phyloP scores from a whole-genome alignment of 2,113 vertebrate species.

The Oreocharis arfaki region DNA sequence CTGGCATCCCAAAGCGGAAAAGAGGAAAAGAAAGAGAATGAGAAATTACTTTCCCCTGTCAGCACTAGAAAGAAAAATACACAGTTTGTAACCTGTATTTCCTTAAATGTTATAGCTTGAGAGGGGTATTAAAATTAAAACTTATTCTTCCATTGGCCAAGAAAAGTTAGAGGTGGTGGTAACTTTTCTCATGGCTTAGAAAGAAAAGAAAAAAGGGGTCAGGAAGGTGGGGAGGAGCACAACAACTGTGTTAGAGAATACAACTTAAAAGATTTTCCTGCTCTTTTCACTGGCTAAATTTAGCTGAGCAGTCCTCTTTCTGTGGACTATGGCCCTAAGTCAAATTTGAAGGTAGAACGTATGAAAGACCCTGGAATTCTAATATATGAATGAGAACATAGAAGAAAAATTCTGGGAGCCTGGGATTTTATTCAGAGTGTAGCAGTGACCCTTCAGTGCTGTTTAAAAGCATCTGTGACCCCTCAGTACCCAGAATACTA shows the following conservation, averaged over 20 bases:
- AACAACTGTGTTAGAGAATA: neutral
- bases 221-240: neutral
- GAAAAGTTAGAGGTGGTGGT: neutral
- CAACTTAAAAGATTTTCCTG: neutral
- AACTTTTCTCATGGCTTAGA: neutral
- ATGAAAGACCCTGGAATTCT: neutral
- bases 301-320: neutral
- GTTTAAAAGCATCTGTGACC: neutral
- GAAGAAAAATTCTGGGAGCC: neutral
- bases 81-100: neutral
- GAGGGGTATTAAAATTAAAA: neutral
- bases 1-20: slow-evolving; percentile 47
- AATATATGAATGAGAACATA: neutral
- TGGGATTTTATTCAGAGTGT: neutral
- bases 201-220: neutral
- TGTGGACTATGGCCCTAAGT: neutral
- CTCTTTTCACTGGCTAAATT: neutral
- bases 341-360: neutral
- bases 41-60: slow-evolving; percentile 22
- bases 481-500: neutral
- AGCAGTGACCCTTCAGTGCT: neutral
- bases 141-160: neutral
- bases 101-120: neutral
- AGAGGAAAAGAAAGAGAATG: slow-evolving; percentile 24
- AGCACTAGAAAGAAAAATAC: neutral